A percentile compares a stretch with the other conserved stretches of the same genome.
These are phyloP conservation scores for Sarcophilus harrisii DNA, from an alignment of 2,797 vertebrate species.

Conservation along the genomic window DNA sequence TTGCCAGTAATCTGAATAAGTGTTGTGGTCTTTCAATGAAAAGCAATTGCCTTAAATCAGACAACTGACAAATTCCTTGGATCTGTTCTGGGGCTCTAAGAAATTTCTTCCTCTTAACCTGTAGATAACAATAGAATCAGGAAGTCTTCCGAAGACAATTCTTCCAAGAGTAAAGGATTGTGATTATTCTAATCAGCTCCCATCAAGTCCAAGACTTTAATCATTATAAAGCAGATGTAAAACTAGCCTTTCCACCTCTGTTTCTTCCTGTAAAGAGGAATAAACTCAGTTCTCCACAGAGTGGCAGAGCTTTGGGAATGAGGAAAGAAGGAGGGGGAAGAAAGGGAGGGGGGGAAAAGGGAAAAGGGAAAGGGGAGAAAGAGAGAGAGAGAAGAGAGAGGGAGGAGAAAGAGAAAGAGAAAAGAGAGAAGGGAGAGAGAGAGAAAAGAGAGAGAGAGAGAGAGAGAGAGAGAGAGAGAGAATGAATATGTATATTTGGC, in stretches of 20 bases:
- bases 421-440: too few relatives aligned
- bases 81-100: background rate
- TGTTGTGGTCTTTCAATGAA: background rate
- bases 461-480: too few relatives aligned
- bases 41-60: background rate
- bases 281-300: background rate
- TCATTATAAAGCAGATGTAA: background rate
- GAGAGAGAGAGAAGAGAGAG: too few relatives aligned
- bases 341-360: too few relatives aligned
- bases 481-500: too few relatives aligned
- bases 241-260: background rate
- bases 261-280: background rate
- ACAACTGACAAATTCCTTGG: background rate
- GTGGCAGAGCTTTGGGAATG: too few relatives aligned
- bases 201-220: background rate
- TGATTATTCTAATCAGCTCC: background rate
- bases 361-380: too few relatives aligned
- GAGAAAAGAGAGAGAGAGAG: too few relatives aligned
- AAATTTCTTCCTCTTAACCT: background rate
- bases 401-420: too few relatives aligned
- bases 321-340: too few relatives aligned
- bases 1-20: background rate
- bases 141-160: background rate
- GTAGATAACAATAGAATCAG: background rate
- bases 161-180: background rate